These are phyloP conservation scores for Sceloporus undulatus DNA, from an alignment of 2,113 vertebrate genomes.

Conservation along the genomic window DNA sequence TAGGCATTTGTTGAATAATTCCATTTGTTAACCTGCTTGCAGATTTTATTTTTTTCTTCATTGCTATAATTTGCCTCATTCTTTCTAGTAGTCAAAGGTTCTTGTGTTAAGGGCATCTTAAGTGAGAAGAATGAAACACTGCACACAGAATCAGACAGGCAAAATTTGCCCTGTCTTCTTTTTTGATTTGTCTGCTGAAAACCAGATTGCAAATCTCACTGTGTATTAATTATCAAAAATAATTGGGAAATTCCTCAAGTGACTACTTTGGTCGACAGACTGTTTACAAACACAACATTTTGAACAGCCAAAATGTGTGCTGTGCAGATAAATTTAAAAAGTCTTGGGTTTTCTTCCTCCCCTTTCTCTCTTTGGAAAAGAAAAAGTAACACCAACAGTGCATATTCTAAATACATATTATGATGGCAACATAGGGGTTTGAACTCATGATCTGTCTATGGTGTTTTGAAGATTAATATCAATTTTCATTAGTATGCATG, in stretches of 20 bases:
- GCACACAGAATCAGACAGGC: not conserved
- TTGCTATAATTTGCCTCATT: slow-evolving; percentile 26
- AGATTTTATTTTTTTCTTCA: not conserved
- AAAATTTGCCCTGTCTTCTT: not conserved
- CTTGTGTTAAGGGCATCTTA: slow-evolving; percentile 15
- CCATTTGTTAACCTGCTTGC: too few species aligned
- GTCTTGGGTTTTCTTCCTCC: not conserved
- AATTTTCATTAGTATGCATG: not conserved
- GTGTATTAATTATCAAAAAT: slow-evolving; percentile 31
- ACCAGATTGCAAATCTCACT: not conserved
- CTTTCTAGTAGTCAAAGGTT: slow-evolving; percentile 34
- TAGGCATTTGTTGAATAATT: too few species aligned
- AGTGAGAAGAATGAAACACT: not conserved
- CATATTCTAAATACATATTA: slow-evolving; percentile 5
- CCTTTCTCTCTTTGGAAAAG: not conserved
- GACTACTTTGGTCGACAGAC: slow-evolving; percentile 41
- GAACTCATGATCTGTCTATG: slow-evolving; percentile 5
- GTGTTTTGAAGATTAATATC: slow-evolving; percentile 1
- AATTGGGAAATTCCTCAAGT: not conserved
- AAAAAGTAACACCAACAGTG: not conserved
- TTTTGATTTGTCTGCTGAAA: not conserved
- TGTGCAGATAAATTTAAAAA: not conserved
- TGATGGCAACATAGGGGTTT: not conserved
- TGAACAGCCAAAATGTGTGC: not conserved
- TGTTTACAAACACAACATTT: slow-evolving; percentile 27